Evolutionary conservation across 1,140 invertebrate species (phyloP), one percentile per base, ranked within the genome.

Genomic region (Tetraneura akinire): DNA sequence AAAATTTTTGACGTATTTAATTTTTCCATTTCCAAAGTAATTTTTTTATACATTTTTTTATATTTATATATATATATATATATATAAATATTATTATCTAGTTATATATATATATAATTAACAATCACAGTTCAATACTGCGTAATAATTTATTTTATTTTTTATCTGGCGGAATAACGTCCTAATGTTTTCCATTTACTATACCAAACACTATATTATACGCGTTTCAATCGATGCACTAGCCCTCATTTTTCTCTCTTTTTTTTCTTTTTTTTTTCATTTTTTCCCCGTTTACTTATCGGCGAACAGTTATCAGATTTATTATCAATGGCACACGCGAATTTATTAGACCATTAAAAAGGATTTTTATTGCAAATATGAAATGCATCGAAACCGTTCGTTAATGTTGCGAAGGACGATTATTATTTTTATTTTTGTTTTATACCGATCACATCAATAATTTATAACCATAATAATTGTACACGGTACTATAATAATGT

Each of bases 271-370:
- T 18, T 13, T 29, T 8, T 49, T 51, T 71, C 11, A 21, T 51
- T 71, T 71, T 51, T 51, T 8, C 26, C 23, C 8, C 66, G n/a
- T 70, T 70, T 71, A 74, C 49, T 74, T 53, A 55, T 74, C 53
- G 16, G 18, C 29, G 29, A 21, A 29, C 32, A 6, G 29, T 74
- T 74, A 74, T 76, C 73, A 18, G 53, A 60, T 16, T 5, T 37
- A n/a, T n/a, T n/a, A 64, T 47, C 55, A 51, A 76, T 57, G 74
- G 55, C 29, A 37, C 74, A 62, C 74, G 37, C 55, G 74, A 78
- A 78, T 78, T 78, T 78, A 78, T 78, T 78, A 78, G 55, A 57
- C 74, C 37, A 78, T 78, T 78, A 78, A 78, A 78, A 78, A 13
- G 21, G 74, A 60, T n/a, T 78, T 60, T 78, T 78, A 60, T 78